Percentiles rank a stretch among this genome's conserved stretches.
Evolutionary conservation across 2,113 vertebrate species (phyloP).

Genomic region (rabbit (Oryctolagus cuniculus)): DNA sequence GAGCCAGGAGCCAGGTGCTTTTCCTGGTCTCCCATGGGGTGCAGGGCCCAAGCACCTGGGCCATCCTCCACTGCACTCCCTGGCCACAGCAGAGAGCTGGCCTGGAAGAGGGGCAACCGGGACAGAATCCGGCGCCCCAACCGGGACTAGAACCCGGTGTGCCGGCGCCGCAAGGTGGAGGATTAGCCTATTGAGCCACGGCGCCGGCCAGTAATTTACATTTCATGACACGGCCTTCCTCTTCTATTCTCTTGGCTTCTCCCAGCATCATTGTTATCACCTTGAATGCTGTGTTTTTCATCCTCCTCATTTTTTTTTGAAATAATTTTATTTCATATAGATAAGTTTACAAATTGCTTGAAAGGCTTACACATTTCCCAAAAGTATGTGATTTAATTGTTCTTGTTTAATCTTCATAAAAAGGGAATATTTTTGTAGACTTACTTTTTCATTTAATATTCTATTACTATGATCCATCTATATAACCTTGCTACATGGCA

Average conservation of each 20-base stretch:
- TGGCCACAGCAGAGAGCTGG: too few species aligned
- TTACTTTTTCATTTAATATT: slow-evolving; percentile 13
- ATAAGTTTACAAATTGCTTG: neutral
- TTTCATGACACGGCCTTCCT: neutral
- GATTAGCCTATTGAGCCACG: too few species aligned
- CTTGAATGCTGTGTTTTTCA: neutral
- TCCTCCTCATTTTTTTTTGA: slow-evolving; percentile 22
- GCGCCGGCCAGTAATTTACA: slow-evolving; percentile 5
- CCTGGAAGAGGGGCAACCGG: too few species aligned
- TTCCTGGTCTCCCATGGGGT: too few species aligned
- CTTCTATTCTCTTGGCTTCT: neutral
- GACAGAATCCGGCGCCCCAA: too few species aligned
- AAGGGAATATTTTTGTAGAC: neutral
- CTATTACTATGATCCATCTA: neutral
- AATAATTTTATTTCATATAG: neutral
- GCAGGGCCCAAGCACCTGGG: too few species aligned
- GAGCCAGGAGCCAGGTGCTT: too few species aligned
- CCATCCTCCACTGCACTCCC: too few species aligned
- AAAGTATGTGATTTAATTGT: neutral
- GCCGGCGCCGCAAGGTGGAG: too few species aligned
- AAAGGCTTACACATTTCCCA: neutral
- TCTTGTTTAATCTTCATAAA: neutral
- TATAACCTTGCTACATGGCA: neutral
- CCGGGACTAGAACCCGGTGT: too few species aligned
- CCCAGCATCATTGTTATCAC: neutral